Evolutionary conservation across 2,797 vertebrate genomes (phyloP).

Genomic region (Mus spretus): DNA sequence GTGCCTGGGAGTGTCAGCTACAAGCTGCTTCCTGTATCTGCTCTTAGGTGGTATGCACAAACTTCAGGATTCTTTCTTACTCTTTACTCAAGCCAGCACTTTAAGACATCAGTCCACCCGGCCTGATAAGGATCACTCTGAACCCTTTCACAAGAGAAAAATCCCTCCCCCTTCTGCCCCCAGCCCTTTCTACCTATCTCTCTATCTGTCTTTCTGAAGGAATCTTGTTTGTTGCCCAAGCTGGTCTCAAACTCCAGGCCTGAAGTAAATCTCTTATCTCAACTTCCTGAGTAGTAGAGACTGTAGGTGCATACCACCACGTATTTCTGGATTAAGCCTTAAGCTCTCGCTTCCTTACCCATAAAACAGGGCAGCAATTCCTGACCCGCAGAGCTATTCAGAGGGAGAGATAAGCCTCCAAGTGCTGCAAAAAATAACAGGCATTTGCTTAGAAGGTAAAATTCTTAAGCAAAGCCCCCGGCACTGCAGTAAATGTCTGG

Average conservation of each 20-base stretch:
- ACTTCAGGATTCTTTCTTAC: not conserved
- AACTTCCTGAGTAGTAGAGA: not conserved
- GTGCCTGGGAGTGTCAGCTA: not conserved
- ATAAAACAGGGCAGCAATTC: not conserved
- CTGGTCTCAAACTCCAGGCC: conserved; percentile 19
- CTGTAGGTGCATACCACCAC: not conserved
- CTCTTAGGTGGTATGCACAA: not conserved
- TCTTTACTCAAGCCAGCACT: not conserved
- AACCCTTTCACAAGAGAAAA: not conserved
- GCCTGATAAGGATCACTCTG: conserved; percentile 2
- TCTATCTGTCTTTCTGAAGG: not conserved
- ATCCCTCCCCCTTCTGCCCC: not conserved
- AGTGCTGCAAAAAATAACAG: not conserved
- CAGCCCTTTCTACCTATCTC: not conserved
- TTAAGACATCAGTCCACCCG: not conserved
- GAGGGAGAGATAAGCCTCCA: not conserved
- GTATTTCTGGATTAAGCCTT: not conserved
- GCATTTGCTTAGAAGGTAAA: not conserved
- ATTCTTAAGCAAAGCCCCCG: not conserved
- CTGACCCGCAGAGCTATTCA: not conserved
- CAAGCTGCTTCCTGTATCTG: not conserved
- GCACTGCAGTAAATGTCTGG: not conserved
- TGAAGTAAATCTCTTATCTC: not conserved
- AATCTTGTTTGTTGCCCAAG: not conserved
- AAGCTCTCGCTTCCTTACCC: not conserved